Base-by-base conservation (phyloP, 1,140 invertebrate genomes). In the Drosophila biarmipes region DNA sequence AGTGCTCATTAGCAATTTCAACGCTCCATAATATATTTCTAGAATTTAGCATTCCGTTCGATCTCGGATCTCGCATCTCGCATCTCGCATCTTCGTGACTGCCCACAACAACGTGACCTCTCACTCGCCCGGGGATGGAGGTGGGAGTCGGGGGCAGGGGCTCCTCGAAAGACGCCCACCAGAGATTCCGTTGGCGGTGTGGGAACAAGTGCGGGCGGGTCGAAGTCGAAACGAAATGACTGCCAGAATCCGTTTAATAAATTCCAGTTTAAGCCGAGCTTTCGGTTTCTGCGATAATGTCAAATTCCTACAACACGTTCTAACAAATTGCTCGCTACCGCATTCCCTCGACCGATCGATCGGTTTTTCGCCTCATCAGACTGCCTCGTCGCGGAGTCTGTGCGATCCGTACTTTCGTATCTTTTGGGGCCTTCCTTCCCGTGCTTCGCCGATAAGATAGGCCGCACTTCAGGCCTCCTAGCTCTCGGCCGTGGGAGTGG, bases 41-140 rank as follows among this genome's bases (percentile, higher is more conserved):
- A 73, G 37, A 31, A 42, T 68, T 69, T 48, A 31, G 43, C 59
- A 40, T 64, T 43, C 42, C 42, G 42, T 45, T 48, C 24, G 10
- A 59, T 27, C 46, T 40, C 35, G 58, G 40, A 66, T 75, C 59
- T 75, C n/a, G n/a, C n/a, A n/a, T n/a, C n/a, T n/a, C n/a, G 10
- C 15, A 59, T 27, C 46, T 40, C 35, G 58, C 35, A 66, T 75
- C 59, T 75, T 75, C 72, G 72, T 75, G 72, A 75, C 72, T 75
- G 58, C 43, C 64, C 52, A 72, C 68, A 72, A 51, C 51, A 29
- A 24, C 51, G 35, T 61, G 45, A 34, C 45, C 53, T 24, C 27
- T 12, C 27, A 37, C 31, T 24, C 14, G 17, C 7, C 1, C 11
- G 31, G 6, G 15, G 31, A 8, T 7, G 19, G 21, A 35, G 14